Conservation (phyloP, 37 sponge, comb jelly and placozoan species). For the Tethya wilhelma region DNA sequence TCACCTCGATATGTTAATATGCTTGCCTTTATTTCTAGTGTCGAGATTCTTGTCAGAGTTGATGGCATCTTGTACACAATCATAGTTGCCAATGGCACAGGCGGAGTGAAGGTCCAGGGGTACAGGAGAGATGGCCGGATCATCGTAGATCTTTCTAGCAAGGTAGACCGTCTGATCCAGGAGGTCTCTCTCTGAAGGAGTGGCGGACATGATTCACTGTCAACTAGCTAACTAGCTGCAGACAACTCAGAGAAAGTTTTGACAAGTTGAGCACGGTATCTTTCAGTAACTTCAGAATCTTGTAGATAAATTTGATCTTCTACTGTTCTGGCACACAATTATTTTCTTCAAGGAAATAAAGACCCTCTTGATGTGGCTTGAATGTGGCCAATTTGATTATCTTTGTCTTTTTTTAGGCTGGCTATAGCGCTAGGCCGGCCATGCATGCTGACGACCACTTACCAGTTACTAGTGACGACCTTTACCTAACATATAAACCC, state of each 20-base stretch:
- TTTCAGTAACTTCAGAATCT: too few relatives aligned
- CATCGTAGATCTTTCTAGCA: slow-evolving; percentile 44
- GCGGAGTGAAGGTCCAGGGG: slow-evolving; percentile 80
- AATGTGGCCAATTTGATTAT: too few relatives aligned
- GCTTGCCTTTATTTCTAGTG: slow-evolving; percentile 56
- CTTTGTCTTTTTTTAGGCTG: too few relatives aligned
- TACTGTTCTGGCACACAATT: neutral
- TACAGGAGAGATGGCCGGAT: slow-evolving; percentile 14
- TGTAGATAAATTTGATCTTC: too few relatives aligned
- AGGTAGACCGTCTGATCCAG: slow-evolving; percentile 57
- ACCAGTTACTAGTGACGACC: neutral
- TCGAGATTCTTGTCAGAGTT: slow-evolving; percentile 19
- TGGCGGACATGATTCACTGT: neutral
- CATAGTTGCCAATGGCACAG: slow-evolving; percentile 80
- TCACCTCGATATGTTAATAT: too few relatives aligned
- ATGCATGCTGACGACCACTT: too few relatives aligned
- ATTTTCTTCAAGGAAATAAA: too few relatives aligned
- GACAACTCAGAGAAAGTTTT: neutral
- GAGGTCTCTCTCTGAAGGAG: slow-evolving; percentile 9
- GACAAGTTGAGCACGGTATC: neutral
- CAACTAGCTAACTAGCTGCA: neutral
- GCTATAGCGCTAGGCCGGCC: too few relatives aligned
- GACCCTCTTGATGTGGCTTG: slow-evolving; percentile 1
- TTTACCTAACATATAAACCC: neutral
- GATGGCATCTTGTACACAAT: slow-evolving; percentile 65